Conservation (phyloP, 53 echinoderm and acorn worm genomes). For the Arbacia lixula region DNA sequence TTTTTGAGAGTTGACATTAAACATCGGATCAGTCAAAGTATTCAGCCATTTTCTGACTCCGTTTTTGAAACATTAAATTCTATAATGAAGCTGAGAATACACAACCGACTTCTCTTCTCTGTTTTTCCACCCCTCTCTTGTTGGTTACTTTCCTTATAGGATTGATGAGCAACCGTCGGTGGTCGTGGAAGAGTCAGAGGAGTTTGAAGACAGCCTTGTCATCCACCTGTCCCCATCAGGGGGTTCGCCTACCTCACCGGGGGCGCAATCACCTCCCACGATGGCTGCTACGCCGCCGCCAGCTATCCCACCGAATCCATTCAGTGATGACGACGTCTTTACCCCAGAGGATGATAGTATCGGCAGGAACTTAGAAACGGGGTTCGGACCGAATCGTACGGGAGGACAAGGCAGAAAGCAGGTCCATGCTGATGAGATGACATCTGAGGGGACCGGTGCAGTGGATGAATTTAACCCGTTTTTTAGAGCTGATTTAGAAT, state of each 20-base stretch:
- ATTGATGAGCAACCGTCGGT: conserved; percentile 9
- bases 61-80: too few relatives aligned
- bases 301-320: not conserved
- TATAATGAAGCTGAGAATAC: too few relatives aligned
- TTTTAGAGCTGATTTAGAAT: not conserved
- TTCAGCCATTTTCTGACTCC: too few relatives aligned
- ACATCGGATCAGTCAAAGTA: too few relatives aligned
- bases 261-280: not conserved
- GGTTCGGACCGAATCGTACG: too few relatives aligned
- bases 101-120: too few relatives aligned
- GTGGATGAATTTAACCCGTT: conserved; percentile 15
- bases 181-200: conserved; percentile 59
- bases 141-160: not conserved
- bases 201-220: conserved; percentile 73
- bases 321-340: not conserved
- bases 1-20: too few relatives aligned
- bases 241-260: not conserved
- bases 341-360: not conserved
- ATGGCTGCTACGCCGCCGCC: not conserved
- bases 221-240: conserved; percentile 57
- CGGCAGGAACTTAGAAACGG: too few relatives aligned
- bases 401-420: too few relatives aligned
- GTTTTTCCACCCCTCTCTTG: too few relatives aligned
- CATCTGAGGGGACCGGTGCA: not conserved
- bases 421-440: too few relatives aligned